Base-by-base conservation (phyloP, 92 coral and sea anemone genomes). In the Porites lobata region DNA sequence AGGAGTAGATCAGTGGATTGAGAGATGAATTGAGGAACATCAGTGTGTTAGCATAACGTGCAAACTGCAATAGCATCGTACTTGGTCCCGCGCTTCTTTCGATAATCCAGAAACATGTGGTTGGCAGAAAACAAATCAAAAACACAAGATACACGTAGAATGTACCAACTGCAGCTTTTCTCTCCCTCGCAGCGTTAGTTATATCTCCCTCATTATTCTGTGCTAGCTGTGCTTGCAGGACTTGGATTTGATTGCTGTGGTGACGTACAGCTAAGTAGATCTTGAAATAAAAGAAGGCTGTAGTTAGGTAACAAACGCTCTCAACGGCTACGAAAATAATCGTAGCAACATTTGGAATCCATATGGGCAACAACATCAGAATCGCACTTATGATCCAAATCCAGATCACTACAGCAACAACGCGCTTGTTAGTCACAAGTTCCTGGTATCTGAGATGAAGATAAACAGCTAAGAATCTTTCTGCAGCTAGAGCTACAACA, bases 401-500 rank as follows among this genome's bases (percentile, higher is more conserved):
- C 19, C 59, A 63, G 50, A 43, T 78, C n/a, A 78, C 58, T 32
- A 32, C 32, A 62, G 71, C 71, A 18, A 78, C 58, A 78, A 78
- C 83, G 50, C 72, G 83, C 71, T 62, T 78, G 72, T n/a, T 72
- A 63, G 83, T 78, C 83, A 78, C 83, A 43, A 78, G 70, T 78
- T 78, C 83, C 58, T 63, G 83, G 24, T 78, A 78, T 63, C 83
- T 78, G 71, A 78, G 83, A 63, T 78, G 83, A 43, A 78, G 83
- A 61, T 78, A 59, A 78, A 78, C 19, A 15, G 83, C 83, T 17
- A 78, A 63, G 72, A 78, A 78, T 68, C 83, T 64, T 61, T 78
- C 83, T 38, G 20, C 83, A 43, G 70, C 50, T 47, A 78, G 11
- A 63, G 59, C 62, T 38, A 64, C n/a, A 38, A 78, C 83, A 63